Conservation (phyloP, 2,888 invertebrate genomes). For the Frankliniella intonsa region DNA sequence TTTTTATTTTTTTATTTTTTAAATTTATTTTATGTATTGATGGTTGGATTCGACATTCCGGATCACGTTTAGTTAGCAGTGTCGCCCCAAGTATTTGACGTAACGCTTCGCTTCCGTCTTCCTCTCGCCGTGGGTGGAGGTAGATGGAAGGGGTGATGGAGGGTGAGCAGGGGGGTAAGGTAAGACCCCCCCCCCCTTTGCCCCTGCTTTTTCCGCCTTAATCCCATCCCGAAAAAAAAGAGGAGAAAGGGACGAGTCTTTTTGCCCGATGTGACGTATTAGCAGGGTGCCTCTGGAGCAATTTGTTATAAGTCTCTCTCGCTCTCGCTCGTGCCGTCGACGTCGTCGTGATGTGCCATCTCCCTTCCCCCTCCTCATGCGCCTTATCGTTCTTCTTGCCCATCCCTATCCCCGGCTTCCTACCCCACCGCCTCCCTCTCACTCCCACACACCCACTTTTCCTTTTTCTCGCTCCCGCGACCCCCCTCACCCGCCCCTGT, state of each 20-base stretch:
- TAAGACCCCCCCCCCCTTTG: not conserved
- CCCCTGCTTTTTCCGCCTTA: not conserved
- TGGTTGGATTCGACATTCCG: too few species aligned
- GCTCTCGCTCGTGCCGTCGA: not conserved
- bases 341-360: too few species aligned
- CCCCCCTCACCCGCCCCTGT: not conserved
- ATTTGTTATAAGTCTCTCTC: slow-evolving; percentile 10
- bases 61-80: too few species aligned
- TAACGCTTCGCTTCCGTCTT: too few species aligned
- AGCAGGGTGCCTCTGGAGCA: slow-evolving; percentile 5
- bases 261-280: slow-evolving; percentile 5
- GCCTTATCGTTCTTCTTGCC: too few species aligned
- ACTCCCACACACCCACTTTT: not conserved
- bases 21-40: too few species aligned
- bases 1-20: too few species aligned
- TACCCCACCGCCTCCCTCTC: not conserved
- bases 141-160: too few species aligned
- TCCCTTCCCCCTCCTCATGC: too few species aligned
- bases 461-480: not conserved
- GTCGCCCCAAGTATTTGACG: too few species aligned
- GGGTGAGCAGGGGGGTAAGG: too few species aligned
- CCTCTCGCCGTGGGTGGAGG: too few species aligned
- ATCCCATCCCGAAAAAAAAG: not conserved
- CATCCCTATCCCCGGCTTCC: not conserved
- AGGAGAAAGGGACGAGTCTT: not conserved